Percentiles rank a stretch among this genome's conserved stretches.
Evolutionary conservation across 2,113 vertebrate genomes (phyloP).

Genomic region (Conger conger): DNA sequence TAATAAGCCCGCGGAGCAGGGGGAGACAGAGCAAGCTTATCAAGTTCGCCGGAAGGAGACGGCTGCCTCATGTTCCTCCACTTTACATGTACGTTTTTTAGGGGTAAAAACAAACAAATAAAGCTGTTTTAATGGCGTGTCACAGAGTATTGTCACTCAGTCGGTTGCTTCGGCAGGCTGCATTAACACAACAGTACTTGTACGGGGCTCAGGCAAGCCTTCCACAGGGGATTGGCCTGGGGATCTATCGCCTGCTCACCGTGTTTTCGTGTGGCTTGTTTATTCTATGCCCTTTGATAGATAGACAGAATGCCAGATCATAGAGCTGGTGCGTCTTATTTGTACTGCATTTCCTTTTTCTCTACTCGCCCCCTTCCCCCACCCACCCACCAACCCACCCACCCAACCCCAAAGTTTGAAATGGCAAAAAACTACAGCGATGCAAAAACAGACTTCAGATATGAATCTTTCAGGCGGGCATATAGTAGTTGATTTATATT

Average conservation of each 20-base stretch:
- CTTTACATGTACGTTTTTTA: slow-evolving; percentile 13
- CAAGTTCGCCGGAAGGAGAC: slow-evolving; percentile 44
- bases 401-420: slow-evolving; percentile 8
- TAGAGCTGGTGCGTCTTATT: background rate
- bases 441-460: slow-evolving; percentile 12
- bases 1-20: slow-evolving; percentile 69
- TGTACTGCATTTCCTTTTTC: background rate
- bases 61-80: slow-evolving; percentile 23
- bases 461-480: background rate
- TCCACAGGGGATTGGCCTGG: background rate
- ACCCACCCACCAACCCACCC: background rate
- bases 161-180: background rate
- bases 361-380: background rate
- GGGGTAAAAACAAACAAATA: slow-evolving; percentile 18
- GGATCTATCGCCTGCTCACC: background rate
- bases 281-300: slow-evolving; percentile 19
- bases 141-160: slow-evolving; percentile 5
- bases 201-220: background rate
- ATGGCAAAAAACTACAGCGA: slow-evolving; percentile 3
- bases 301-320: slow-evolving; percentile 23
- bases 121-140: slow-evolving; percentile 30
- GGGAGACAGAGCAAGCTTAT: slow-evolving; percentile 40
- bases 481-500: slow-evolving; percentile 5
- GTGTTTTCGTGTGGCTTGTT: background rate
- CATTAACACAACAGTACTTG: background rate